Conservation (phyloP, 2,888 invertebrate genomes). For the Rhagonycha fulva region DNA sequence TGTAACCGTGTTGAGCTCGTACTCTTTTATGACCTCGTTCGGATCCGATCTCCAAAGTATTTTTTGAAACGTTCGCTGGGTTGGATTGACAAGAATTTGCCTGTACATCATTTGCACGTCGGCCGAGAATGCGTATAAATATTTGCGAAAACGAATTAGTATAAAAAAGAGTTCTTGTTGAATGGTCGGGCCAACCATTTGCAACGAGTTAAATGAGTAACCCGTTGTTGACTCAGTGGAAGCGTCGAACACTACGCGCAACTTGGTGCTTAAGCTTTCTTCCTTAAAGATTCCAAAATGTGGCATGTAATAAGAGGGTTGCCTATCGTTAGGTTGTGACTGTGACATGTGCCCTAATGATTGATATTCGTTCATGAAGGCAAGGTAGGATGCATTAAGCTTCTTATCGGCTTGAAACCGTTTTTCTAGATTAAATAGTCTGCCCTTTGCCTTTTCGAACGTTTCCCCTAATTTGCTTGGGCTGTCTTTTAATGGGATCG, state of each 20-base stretch:
- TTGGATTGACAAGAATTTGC: background rate
- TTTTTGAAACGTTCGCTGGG: background rate
- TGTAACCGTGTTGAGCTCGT: conserved; percentile 6
- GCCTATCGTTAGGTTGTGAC: background rate
- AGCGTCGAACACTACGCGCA: background rate
- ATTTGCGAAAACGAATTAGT: background rate
- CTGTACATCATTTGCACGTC: background rate
- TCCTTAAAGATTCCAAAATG: background rate
- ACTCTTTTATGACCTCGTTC: background rate
- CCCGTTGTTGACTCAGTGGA: background rate
- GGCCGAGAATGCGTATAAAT: background rate
- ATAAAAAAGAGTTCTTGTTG: background rate
- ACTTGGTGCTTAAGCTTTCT: background rate
- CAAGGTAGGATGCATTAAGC: too few relatives aligned
- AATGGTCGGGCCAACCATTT: background rate
- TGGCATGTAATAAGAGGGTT: background rate
- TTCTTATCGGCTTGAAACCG: too few relatives aligned
- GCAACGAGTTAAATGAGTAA: background rate
- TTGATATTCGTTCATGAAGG: too few relatives aligned
- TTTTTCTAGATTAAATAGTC: too few relatives aligned
- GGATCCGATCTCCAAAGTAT: background rate
- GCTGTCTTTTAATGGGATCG: too few relatives aligned
- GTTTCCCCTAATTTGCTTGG: too few relatives aligned
- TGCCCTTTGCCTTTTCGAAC: too few relatives aligned
- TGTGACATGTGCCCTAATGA: too few relatives aligned